phyloP scores from a whole-genome alignment of 2,113 vertebrate species.

The Cochlearius cochlearius region DNA sequence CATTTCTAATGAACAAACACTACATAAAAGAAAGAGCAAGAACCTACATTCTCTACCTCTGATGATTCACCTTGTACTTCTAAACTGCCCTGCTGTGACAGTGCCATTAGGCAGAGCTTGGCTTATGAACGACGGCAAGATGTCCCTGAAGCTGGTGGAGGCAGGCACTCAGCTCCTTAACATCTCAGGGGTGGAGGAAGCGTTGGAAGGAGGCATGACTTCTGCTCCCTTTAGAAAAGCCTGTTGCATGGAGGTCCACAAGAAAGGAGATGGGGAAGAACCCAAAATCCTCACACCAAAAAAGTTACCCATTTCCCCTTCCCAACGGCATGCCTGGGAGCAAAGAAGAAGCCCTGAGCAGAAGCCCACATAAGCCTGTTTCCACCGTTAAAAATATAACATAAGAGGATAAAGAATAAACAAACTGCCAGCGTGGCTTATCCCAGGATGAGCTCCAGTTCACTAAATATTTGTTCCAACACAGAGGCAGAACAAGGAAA shows the following conservation, averaged over 20 bases:
- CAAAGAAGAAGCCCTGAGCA: not conserved
- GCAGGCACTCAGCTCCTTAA: not conserved
- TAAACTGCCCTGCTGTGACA: not conserved
- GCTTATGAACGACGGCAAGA: not conserved
- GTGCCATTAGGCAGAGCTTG: not conserved
- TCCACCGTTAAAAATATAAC: not conserved
- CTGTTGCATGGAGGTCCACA: not conserved
- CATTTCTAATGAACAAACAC: not conserved
- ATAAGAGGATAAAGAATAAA: not conserved
- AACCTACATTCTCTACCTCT: not conserved
- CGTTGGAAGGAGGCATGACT: accelerated
- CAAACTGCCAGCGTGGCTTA: not conserved
- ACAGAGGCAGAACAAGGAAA: not conserved
- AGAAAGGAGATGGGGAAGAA: not conserved
- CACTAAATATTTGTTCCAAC: not conserved
- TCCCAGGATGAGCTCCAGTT: not conserved
- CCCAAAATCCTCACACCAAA: not conserved
- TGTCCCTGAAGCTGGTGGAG: not conserved
- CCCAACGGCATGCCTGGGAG: not conserved
- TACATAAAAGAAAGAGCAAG: not conserved
- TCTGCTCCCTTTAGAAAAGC: not conserved
- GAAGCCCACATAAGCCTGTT: not conserved
- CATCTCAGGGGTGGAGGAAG: not conserved
- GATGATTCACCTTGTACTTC: not conserved
- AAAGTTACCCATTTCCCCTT: not conserved